Evolutionary conservation across 2,113 vertebrate genomes (phyloP).

Genomic region (Columbina picui): DNA sequence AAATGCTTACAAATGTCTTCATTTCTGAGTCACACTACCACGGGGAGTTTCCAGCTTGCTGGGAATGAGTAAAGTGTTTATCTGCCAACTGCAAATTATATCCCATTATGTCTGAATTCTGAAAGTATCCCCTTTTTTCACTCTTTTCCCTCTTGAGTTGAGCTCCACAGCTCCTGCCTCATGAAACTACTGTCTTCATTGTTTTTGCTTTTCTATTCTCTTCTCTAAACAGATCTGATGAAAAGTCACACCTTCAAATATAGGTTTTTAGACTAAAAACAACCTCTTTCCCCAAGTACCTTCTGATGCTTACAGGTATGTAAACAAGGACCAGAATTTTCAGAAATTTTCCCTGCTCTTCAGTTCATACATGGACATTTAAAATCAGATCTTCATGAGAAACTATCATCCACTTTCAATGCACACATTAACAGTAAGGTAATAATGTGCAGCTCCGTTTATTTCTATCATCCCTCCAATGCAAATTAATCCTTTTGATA

Average conservation of each 20-base stretch:
- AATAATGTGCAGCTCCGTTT: background rate
- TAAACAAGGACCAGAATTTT: background rate
- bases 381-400: background rate
- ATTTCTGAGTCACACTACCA: conserved; percentile 47
- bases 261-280: fast-evolving
- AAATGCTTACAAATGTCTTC: conserved; percentile 34
- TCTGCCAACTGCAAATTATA: conserved; percentile 1
- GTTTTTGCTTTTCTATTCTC: background rate
- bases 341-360: background rate
- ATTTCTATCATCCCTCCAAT: background rate
- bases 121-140: background rate
- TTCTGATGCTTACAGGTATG: background rate
- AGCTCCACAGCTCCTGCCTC: background rate
- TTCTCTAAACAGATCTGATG: background rate
- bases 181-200: background rate
- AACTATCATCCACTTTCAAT: background rate
- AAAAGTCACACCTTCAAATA: background rate
- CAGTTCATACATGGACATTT: background rate
- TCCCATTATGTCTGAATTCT: conserved; percentile 14
- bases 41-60: conserved; percentile 38
- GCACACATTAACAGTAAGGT: background rate
- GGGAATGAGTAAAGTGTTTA: conserved; percentile 46
- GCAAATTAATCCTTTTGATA: background rate
- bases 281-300: background rate
- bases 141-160: background rate